Evolutionary conservation across 1,140 invertebrate genomes (phyloP).

Genomic region (Aphidius gifuensis): DNA sequence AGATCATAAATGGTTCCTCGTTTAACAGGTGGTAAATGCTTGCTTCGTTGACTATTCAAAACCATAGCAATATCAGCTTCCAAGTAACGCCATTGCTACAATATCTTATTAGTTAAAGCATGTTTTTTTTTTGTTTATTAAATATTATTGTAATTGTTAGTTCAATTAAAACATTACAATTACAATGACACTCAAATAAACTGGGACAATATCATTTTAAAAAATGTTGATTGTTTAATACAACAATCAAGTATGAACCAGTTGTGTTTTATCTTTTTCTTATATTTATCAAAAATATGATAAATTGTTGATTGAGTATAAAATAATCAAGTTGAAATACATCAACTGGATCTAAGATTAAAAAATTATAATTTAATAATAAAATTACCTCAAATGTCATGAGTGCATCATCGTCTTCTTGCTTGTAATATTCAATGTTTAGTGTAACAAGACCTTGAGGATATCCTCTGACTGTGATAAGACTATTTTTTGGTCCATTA

Average conservation of each 20-base stretch:
- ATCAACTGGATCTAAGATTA: background rate
- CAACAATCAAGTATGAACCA: background rate
- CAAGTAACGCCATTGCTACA: conserved; percentile 62
- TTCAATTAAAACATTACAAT: conserved; percentile 41
- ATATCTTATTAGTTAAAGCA: conserved; percentile 50
- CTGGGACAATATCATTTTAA: no score
- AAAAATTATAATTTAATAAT: background rate
- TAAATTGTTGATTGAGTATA: no score
- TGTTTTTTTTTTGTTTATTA: conserved; percentile 34
- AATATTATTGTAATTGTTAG: conserved; percentile 24
- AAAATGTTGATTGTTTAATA: no score
- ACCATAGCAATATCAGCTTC: conserved; percentile 70
- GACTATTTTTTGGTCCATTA: conserved; percentile 64
- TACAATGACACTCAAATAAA: background rate
- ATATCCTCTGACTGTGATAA: conserved; percentile 71
- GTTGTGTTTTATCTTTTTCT: conserved; percentile 5
- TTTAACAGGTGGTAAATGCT: conserved; percentile 78
- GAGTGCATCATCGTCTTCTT: conserved; percentile 67
- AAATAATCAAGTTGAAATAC: background rate
- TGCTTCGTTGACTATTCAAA: conserved; percentile 71
- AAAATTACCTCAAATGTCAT: conserved; percentile 69
- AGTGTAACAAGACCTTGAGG: conserved; percentile 71
- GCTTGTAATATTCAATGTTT: conserved; percentile 78
- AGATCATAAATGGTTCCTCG: conserved; percentile 78
- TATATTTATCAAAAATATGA: conserved; percentile 9